Base-by-base conservation (phyloP, 2,888 invertebrate species). In the Autographa gamma region DNA sequence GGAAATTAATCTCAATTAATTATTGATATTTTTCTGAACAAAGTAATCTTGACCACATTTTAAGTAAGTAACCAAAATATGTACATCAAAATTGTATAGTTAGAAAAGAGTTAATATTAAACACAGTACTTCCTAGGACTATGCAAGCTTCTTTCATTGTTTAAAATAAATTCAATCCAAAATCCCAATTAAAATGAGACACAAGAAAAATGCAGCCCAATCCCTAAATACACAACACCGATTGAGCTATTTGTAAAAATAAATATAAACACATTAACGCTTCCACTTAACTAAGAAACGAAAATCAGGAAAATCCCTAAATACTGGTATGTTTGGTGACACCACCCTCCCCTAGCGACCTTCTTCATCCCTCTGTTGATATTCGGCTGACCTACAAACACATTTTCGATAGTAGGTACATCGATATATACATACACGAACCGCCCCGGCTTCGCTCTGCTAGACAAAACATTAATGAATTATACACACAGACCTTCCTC, bases 361-460 rank as follows among this genome's bases (percentile, higher is more conserved):
- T 77, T 88, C 86, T 84, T 83, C 77, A 80, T 81, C 81, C 83
- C 84, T 90, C 90, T 92, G 93, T 93, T 93, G 92, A 91, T 90
- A 89, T 91, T 91, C 88, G 83, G 83, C 86, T 94, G 94, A 94
- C 95, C 95, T 93, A 94, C 87, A 95, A 94, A 94, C 94, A 93
- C 91, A 91, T 88, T 91, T 92, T 87, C 83, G 82, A 84, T 85
- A 82, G 79, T 77, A 79, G 72, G 72, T 79, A 79, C 74, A 61
- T 43, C 71, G 61, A 60, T 71, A 71, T 71, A 74, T 43, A 13
- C n/a, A 54, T n/a, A 14, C 14, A 43, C 43, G 5, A 41, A 5
- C 43, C 9, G 34, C 34, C 6, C 8, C 34, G 34, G 34, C 34
- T 32, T 34, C 34, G 34, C 34, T 34, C 34, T 6, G 34, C 34